Base-by-base conservation (phyloP, 2,797 vertebrate genomes). In the Danio aesculapii region DNA sequence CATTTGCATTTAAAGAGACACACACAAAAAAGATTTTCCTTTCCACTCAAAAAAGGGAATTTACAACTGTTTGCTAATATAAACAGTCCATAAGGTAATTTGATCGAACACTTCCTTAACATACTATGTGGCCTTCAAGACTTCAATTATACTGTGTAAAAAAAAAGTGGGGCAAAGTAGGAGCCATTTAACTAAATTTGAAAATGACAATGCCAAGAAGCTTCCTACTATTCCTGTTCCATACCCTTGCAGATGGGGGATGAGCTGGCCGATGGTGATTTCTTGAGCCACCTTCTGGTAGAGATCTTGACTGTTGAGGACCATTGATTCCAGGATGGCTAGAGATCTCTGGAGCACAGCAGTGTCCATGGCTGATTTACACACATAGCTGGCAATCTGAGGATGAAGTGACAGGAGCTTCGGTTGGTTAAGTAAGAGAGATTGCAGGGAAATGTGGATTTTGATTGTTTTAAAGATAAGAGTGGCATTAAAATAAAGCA, bases 221-320 rank as follows among this genome's bases (percentile, higher is more conserved):
- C 39, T n/a, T 55, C 61, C 59, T 58, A 53, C 75, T 55, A n/a
- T 7, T n/a, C 6, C 10, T 9, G 21, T 30, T 46, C 58, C 94
- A 92, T 88, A 98, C 98, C 98, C 97, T 87, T 98, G 97, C 49
- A 99, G 95, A 85, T 98, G 98, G 11, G 98, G 97, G 76, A 99
- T 98, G 79, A 99, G 95, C 82, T 99, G 98, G 50, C 98, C 98
- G 11, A 99, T 99, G 14, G 98, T 99, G 89, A 99, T 99, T 92
- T 99, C 98, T 86, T 99, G 98, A 0, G 98, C 98, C 92, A 99
- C 98, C 89, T 99, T 99, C 93, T 99, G 98, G 93, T 99, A 99
- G 21, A 99, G 95, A 88, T 99, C 98, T 14, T 99, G 98, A 85
- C 98, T 98, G 78, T 99, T 99, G 83, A 99, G 95, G 88, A 99